Base-by-base conservation (phyloP, 1,140 invertebrate genomes). In the Diabrotica virgifera region DNA sequence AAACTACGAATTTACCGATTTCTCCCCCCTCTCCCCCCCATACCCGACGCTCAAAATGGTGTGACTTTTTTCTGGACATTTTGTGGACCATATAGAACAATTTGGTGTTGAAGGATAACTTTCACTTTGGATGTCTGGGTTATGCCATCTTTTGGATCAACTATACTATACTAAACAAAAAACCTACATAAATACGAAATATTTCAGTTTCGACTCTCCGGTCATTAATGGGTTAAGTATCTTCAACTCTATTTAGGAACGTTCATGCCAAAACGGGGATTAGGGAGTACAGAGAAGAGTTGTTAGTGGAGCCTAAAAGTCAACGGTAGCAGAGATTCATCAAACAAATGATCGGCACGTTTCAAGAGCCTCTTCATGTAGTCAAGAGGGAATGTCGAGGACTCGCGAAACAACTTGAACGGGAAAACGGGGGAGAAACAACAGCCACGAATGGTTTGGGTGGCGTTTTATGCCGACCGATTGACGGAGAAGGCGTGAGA, bases 261-360 rank as follows among this genome's bases (percentile, higher is more conserved):
- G 40, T 46, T n/a, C 40, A 46, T 46, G 40, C n/a, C 40, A 10
- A 10, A 10, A 46, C n/a, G n/a, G n/a, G 40, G 40, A 46, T 46
- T 46, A 46, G 40, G 8, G 55, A 24, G n/a, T n/a, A 10, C 36
- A 36, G 36, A 64, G 59, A 56, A 56, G 61, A 67, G 62, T 60
- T 69, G 64, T 61, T 65, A 65, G 51, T 55, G 57, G 55, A 37
- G 61, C 68, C 66, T 63, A 71, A 67, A 71, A 71, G 70, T 69
- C 70, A 71, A 62, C 36, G 62, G 59, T 62, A 63, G 62, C 62
- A 64, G 60, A 64, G 63, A 72, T 72, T 72, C 67, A 68, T 72
- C 70, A 72, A 72, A 72, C 70, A 72, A 72, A 72, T 70, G 70
- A 72, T 72, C 68, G 70, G 68, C 70, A 72, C 70, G 70, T 72